Percentiles rank a stretch among this genome's conserved stretches.
Conservation (phyloP, 1,140 invertebrate species). For the Ips nitidus region DNA sequence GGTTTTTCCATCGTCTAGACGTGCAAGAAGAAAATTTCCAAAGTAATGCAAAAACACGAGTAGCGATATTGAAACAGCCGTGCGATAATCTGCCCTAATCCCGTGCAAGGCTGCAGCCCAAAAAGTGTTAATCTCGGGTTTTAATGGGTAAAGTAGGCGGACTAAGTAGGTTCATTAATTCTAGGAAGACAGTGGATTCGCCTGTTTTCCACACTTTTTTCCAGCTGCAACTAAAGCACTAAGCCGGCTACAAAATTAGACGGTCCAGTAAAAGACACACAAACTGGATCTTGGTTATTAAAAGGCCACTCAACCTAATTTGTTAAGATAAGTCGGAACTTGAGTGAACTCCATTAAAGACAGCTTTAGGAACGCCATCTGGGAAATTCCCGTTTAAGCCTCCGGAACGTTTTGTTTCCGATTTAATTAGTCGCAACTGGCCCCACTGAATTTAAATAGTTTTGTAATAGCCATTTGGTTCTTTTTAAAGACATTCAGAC, state of each 20-base stretch:
- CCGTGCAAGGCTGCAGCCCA: neutral
- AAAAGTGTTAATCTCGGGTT: neutral
- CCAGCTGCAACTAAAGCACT: too few species aligned
- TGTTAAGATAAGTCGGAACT: conserved; percentile 14
- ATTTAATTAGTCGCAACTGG: conserved; percentile 17
- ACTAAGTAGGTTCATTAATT: conserved; percentile 2
- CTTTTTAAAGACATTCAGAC: neutral
- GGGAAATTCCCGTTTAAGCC: conserved; percentile 18
- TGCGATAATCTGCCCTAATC: too few species aligned
- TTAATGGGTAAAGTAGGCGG: neutral
- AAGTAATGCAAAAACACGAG: too few species aligned
- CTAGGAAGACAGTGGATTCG: neutral
- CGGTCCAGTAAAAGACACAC: too few species aligned
- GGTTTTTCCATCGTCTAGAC: too few species aligned
- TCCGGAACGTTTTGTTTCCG: conserved; percentile 5
- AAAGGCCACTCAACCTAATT: conserved; percentile 9
- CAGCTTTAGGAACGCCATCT: conserved; percentile 9
- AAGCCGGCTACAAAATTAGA: too few species aligned
- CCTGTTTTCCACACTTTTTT: too few species aligned
- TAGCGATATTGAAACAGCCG: too few species aligned
- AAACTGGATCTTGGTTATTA: neutral
- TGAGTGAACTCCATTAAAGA: conserved; percentile 21
- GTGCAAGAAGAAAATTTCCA: too few species aligned
- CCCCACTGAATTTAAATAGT: conserved; percentile 15
- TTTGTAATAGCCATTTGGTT: conserved; percentile 1